Evolutionary conservation across 1,140 invertebrate species (phyloP), one percentile per base, ranked within the genome.

Genomic region (Scaptomyza hsui): DNA sequence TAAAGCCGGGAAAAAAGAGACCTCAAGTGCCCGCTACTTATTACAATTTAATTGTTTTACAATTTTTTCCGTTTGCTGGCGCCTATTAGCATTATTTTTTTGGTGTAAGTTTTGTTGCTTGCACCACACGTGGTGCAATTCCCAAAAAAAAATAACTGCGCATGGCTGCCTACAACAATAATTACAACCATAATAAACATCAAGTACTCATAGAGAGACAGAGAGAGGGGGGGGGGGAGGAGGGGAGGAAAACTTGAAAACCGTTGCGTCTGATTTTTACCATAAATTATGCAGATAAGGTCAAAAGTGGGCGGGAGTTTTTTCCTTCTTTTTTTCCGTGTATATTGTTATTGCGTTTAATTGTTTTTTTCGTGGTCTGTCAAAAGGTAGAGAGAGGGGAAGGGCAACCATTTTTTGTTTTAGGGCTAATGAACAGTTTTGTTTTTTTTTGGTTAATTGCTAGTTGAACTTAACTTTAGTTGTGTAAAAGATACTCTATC

Each of bases 1-100:
- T 85, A 64, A 42, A 37, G 29, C 32, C 1, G 32, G 13, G 42
- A 49, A 62, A 52, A 48, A n/a, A 21, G 32, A 70, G 26, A 57
- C 70, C 53, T 48, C 63, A 69, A 76, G 62, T 73, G 62, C 73
- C 55, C 71, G 49, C 47, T 39, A 53, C 59, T 88, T 88, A 88
- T 88, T 88, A 88, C 82, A 88, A 82, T 88, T 88, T 88, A 88
- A 88, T 88, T 88, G 82, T 88, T 88, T 88, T 88, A 88, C 82
- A 88, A 88, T 88, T 85, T 72, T 39, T 47, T 73, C 64, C 42
- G 1, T 21, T 35, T 37, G 77, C 71, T 86, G 81, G 81, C 81
- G 74, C 63, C 62, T 81, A 86, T 86, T 86, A 86, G 59, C 81
- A 85, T 85, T 81, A 83, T 42, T 51, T 18, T 39, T 24, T 24